These are phyloP conservation scores for Pogonophryne albipinna DNA, from an alignment of 2,797 vertebrate genomes.

Conservation along the genomic window DNA sequence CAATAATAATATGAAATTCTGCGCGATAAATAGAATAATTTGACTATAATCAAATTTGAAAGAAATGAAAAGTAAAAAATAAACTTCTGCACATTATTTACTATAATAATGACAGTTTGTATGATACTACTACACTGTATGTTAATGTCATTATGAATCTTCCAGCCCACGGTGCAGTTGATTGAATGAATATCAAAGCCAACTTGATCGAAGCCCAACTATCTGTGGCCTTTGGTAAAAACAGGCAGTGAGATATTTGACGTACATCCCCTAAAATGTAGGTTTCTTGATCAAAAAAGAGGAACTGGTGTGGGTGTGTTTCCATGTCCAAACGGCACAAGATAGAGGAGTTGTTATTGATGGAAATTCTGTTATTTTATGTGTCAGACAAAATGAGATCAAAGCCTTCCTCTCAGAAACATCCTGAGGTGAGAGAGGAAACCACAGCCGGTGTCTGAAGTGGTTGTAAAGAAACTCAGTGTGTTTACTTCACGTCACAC, in stretches of 20 bases:
- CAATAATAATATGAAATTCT: no score
- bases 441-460: constrained; percentile 30
- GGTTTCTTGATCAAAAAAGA: constrained; percentile 53
- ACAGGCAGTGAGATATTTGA: background rate
- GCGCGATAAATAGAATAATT: no score
- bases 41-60: no score
- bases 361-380: constrained; percentile 69
- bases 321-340: constrained; percentile 55
- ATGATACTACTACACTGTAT: no score
- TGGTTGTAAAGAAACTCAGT: no score
- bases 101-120: no score
- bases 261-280: constrained; percentile 54
- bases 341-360: constrained; percentile 67
- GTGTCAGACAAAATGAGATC: constrained; percentile 44
- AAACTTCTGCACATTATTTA: no score
- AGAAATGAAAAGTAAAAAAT: no score
- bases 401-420: constrained; percentile 73
- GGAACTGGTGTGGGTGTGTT: constrained; percentile 69
- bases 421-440: constrained; percentile 63
- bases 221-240: background rate
- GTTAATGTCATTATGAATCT: background rate
- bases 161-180: background rate
- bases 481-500: no score
- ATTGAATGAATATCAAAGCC: constrained; percentile 1
- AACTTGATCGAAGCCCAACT: no score